Percentiles rank a stretch among this genome's conserved stretches.
These are phyloP conservation scores for Leucoptera coffeella DNA, from an alignment of 2,888 invertebrate species.

Conservation along the genomic window DNA sequence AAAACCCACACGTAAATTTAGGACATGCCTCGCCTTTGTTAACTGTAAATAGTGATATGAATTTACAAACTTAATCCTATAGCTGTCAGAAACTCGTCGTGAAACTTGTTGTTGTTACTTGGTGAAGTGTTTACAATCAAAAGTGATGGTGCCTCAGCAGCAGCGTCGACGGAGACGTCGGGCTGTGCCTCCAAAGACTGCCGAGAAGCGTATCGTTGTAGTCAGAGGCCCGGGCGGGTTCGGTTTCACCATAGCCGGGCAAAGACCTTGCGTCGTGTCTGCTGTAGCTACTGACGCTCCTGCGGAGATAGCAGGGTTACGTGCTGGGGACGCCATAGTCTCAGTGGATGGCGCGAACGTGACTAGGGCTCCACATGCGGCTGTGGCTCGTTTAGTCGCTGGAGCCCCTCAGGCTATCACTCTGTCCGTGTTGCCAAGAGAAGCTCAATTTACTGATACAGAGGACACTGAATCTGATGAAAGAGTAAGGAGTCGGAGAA, in stretches of 20 bases:
- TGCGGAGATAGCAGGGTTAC: slow-evolving; percentile 83
- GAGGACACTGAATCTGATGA: slow-evolving; percentile 45
- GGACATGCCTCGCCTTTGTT: no score
- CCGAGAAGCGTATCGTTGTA: slow-evolving; percentile 79
- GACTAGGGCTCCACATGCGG: slow-evolving; percentile 87
- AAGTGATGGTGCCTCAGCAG: slow-evolving; percentile 48
- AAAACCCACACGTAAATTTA: no score
- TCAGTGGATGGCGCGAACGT: slow-evolving; percentile 90
- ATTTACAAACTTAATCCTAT: no score
- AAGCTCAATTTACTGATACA: slow-evolving; percentile 36
- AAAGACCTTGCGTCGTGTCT: slow-evolving; percentile 91
- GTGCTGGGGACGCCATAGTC: slow-evolving; percentile 88
- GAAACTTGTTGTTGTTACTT: no score
- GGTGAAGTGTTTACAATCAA: no score
- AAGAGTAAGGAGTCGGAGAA: slow-evolving; percentile 25
- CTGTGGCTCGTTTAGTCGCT: slow-evolving; percentile 87
- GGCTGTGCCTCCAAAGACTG: slow-evolving; percentile 31
- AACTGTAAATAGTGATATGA: no score
- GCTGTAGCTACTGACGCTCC: slow-evolving; percentile 83
- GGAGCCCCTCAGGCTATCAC: slow-evolving; percentile 76
- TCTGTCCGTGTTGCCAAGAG: slow-evolving; percentile 71
- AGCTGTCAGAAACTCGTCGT: no score
- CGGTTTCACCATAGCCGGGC: slow-evolving; percentile 97
- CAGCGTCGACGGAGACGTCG: slow-evolving; percentile 37
- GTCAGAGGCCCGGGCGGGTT: slow-evolving; percentile 83